Conservation (phyloP, 1,140 invertebrate genomes). For the Cecropterus lyciades region DNA sequence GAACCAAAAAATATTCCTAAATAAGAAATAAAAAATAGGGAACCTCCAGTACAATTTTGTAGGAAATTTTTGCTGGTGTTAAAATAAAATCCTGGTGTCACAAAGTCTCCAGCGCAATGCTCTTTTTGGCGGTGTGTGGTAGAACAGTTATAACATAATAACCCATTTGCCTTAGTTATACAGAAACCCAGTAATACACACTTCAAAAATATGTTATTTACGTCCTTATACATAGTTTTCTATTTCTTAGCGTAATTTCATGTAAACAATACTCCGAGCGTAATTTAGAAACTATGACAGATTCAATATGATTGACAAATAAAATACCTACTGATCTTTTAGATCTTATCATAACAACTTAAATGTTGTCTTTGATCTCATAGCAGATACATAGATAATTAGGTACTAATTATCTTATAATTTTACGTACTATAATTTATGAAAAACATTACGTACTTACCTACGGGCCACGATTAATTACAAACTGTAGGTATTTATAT, state of each 20-base stretch:
- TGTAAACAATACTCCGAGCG: background rate
- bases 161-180: constrained; percentile 14
- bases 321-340: too few relatives aligned
- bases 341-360: too few relatives aligned
- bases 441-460: too few relatives aligned
- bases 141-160: constrained; percentile 71
- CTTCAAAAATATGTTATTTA: constrained; percentile 13
- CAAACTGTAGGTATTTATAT: too few relatives aligned
- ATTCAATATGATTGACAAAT: background rate
- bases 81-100: constrained; percentile 44
- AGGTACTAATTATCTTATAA: too few relatives aligned
- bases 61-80: constrained; percentile 52
- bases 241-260: background rate
- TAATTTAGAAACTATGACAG: background rate
- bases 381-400: too few relatives aligned
- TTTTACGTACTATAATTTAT: too few relatives aligned
- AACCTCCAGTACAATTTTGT: constrained; percentile 66
- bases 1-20: too few relatives aligned
- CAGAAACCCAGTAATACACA: constrained; percentile 3
- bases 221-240: background rate
- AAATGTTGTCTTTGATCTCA: too few relatives aligned
- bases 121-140: constrained; percentile 50
- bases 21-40: background rate
- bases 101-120: constrained; percentile 58
- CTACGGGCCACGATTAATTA: too few relatives aligned